A percentile compares a stretch with the other conserved stretches of the same genome.
Conservation (phyloP, 2,797 vertebrate genomes). For the Anguilla obscura region DNA sequence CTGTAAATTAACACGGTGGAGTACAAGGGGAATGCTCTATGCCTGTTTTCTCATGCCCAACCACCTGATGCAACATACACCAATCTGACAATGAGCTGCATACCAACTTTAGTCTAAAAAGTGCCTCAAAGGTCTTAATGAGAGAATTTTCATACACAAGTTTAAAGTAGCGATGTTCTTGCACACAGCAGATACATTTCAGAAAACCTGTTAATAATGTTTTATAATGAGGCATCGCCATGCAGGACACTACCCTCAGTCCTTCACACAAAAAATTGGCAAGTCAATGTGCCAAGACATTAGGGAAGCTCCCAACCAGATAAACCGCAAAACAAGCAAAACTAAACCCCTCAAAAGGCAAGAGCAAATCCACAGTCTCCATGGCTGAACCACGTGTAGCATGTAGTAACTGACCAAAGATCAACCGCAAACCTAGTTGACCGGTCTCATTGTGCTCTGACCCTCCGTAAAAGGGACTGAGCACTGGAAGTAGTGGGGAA, state of each 20-base stretch:
- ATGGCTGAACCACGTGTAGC: background rate
- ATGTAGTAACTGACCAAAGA: background rate
- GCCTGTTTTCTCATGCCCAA: background rate
- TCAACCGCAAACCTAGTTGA: background rate
- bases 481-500: constrained; percentile 46
- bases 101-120: background rate
- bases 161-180: background rate
- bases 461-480: background rate
- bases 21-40: background rate
- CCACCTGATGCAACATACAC: background rate
- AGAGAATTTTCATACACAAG: background rate
- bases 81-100: background rate
- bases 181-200: background rate
- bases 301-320: background rate
- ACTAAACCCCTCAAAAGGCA: background rate
- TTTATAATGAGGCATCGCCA: background rate
- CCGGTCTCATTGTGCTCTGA: background rate
- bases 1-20: background rate
- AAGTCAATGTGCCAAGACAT: background rate
- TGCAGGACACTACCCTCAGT: background rate
- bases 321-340: background rate
- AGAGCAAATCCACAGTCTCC: background rate
- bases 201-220: background rate
- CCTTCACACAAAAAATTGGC: background rate
- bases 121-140: background rate